Base-by-base conservation (phyloP, 2,113 vertebrate genomes). In the Morphnarchus princeps region DNA sequence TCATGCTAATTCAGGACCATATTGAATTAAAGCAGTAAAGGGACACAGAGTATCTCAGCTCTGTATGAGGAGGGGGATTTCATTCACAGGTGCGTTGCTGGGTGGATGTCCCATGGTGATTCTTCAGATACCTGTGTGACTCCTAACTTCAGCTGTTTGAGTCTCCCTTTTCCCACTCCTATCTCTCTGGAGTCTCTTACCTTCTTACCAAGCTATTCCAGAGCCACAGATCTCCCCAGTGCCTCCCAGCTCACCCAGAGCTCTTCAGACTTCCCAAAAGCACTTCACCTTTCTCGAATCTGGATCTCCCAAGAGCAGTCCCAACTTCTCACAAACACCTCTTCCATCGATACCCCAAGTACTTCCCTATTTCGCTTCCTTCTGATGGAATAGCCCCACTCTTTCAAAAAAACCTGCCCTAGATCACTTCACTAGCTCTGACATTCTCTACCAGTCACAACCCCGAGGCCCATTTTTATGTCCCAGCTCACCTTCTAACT, bases 401-500 rank as follows among this genome's bases (percentile, higher is more conserved):
- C n/a, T n/a, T 87, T 59, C 24, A 70, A 57, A 70, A 70, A 13
- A 69, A 16, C 1, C 29, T 65, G 28, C 11, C 29, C 32, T 28
- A 25, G 18, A 42, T 81, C 34, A 29, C 22, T 76, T 93, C 36
- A 57, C 11, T 31, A 55, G 13, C 43, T 83, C 38, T 77, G 25
- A 38, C 47, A 63, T 36, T 81, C 63, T 81, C 34, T 36, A 26
- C 11, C 22, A 47, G 29, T 38, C n/a, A 42, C 22, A 76, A 29
- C 0, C 3, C 15, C 13, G 5, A 28, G 13, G 26, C 6, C 16
- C 2, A 1, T n/a, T 61, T 82, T 59, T 73, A 55, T 70, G 45
- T 66, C 31, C 20, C 62, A 89, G 55, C 8, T 63, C 54, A 65
- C 40, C 34, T 81, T 76, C 32, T 24, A 29, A 11, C 16, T 66